Percentiles rank a stretch among this genome's conserved stretches.
Conservation (phyloP, 2,113 vertebrate species). For the Hemibagrus wyckioides region DNA sequence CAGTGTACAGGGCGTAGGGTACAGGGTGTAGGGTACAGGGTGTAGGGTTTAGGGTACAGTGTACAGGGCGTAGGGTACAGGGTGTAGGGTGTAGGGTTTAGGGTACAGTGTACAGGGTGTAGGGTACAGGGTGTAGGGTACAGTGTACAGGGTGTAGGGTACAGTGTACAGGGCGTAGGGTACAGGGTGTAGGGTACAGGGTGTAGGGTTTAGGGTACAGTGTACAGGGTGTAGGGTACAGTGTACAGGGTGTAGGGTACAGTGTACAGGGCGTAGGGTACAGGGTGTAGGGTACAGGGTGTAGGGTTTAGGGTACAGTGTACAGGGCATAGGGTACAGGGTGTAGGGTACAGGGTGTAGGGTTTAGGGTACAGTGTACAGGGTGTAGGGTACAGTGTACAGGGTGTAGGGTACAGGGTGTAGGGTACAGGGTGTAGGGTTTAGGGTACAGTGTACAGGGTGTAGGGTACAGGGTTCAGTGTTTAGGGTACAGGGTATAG, state of each 20-base stretch:
- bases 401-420: not conserved
- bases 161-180: not conserved
- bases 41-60: not conserved
- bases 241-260: not conserved
- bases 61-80: not conserved
- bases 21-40: too few species aligned
- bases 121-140: not conserved
- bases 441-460: not conserved
- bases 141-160: not conserved
- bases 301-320: too few species aligned
- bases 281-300: too few species aligned
- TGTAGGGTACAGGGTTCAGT: too few species aligned
- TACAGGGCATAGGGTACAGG: too few species aligned
- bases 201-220: not conserved
- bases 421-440: not conserved
- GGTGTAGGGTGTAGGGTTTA: not conserved
- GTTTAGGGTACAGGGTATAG: not conserved
- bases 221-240: not conserved
- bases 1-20: too few species aligned
- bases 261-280: too few species aligned
- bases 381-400: not conserved
- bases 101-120: not conserved
- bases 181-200: not conserved
- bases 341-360: too few species aligned
- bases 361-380: too few species aligned